These are phyloP conservation scores for Drosophila kanekoi DNA, from an alignment of 2,888 invertebrate species.

Conservation along the genomic window DNA sequence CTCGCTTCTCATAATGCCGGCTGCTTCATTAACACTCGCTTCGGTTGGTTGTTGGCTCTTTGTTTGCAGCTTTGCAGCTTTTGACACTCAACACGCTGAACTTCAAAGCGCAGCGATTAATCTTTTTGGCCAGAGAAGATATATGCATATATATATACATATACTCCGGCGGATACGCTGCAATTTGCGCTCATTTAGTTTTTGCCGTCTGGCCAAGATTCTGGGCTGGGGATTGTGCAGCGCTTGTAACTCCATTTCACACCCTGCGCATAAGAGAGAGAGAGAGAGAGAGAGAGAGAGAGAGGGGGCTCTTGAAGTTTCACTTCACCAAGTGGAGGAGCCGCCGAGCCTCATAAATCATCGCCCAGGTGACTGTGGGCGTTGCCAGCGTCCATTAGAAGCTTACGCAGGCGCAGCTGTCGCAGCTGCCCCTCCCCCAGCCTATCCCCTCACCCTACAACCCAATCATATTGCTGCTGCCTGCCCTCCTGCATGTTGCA, in stretches of 20 bases:
- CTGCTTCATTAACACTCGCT: slow-evolving; percentile 65
- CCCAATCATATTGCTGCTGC: not conserved
- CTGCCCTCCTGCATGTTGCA: slow-evolving; percentile 8
- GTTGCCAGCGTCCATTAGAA: slow-evolving; percentile 78
- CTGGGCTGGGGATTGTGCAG: slow-evolving; percentile 19
- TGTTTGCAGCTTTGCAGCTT: slow-evolving; percentile 55
- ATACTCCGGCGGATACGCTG: slow-evolving; percentile 38
- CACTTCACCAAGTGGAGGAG: slow-evolving; percentile 42
- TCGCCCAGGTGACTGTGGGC: slow-evolving; percentile 66
- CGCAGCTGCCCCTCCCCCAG: slow-evolving; percentile 9
- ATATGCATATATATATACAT: not conserved
- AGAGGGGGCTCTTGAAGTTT: slow-evolving; percentile 25
- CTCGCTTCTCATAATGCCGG: slow-evolving; percentile 32
- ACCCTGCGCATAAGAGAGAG: slow-evolving; percentile 25
- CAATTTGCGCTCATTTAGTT: slow-evolving; percentile 53
- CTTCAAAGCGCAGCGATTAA: slow-evolving; percentile 64
- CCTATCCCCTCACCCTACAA: not conserved
- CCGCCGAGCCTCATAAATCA: slow-evolving; percentile 72
- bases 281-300: not conserved
- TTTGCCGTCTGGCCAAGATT: slow-evolving; percentile 32
- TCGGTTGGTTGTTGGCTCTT: slow-evolving; percentile 44
- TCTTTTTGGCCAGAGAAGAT: slow-evolving; percentile 39
- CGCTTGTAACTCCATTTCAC: slow-evolving; percentile 51
- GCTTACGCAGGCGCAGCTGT: slow-evolving; percentile 72
- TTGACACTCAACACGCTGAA: slow-evolving; percentile 64